These are phyloP conservation scores for Marmota monax DNA, from an alignment of 2,113 vertebrate genomes.

Conservation along the genomic window DNA sequence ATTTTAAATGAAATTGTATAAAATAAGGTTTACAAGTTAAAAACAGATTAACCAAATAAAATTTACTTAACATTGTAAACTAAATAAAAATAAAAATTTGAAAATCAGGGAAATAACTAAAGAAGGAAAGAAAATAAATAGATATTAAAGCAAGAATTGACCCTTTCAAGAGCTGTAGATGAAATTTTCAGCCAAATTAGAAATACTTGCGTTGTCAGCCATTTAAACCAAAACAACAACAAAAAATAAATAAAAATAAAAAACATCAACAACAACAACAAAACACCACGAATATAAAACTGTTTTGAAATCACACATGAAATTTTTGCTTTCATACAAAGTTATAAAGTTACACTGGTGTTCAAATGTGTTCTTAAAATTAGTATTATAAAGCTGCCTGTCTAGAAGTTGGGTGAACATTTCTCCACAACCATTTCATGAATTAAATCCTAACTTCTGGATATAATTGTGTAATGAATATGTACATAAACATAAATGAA, in stretches of 20 bases:
- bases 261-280: not conserved
- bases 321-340: not conserved
- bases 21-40: not conserved
- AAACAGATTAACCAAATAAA: not conserved
- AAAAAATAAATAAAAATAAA: not conserved
- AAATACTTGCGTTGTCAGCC: not conserved
- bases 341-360: not conserved
- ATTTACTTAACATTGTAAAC: no score
- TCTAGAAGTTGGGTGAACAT: not conserved
- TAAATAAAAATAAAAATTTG: not conserved
- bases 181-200: not conserved
- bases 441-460: not conserved
- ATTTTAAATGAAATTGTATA: not conserved
- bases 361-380: not conserved
- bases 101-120: not conserved
- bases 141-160: not conserved
- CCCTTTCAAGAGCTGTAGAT: not conserved
- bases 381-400: not conserved
- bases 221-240: not conserved
- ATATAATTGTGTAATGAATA: not conserved
- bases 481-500: not conserved
- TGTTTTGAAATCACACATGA: not conserved
- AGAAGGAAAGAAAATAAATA: not conserved
- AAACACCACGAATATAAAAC: no score
- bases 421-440: not conserved